Evolutionary conservation across 2,888 invertebrate species (phyloP).

Genomic region (Lepidochrysops patricia): DNA sequence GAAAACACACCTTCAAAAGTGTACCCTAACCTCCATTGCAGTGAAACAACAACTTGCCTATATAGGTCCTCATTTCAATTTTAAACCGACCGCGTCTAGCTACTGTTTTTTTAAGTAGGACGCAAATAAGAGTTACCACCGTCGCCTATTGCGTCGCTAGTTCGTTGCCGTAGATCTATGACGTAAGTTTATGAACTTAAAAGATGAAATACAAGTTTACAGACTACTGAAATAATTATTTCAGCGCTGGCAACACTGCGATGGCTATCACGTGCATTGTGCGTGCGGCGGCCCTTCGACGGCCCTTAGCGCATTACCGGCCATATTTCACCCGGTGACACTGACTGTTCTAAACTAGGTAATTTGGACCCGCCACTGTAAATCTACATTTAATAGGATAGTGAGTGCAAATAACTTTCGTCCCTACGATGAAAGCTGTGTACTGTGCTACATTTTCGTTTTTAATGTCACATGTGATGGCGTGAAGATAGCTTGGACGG

Average conservation of each 20-base stretch:
- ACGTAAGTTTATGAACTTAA: no score
- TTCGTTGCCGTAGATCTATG: no score
- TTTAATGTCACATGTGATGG: background rate
- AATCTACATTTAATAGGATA: conserved; percentile 26
- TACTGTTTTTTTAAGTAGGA: no score
- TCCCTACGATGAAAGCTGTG: conserved; percentile 18
- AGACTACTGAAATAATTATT: background rate
- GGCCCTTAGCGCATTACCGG: conserved; percentile 25
- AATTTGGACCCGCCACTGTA: conserved; percentile 28
- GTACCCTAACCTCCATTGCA: conserved; percentile 40
- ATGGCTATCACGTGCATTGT: conserved; percentile 16
- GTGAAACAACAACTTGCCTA: no score
- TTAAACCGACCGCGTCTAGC: no score
- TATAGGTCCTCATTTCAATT: no score
- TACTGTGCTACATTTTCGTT: conserved; percentile 10
- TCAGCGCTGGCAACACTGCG: background rate
- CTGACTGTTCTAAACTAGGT: conserved; percentile 28
- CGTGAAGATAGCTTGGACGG: no score
- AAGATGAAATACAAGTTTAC: no score
- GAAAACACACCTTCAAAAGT: no score
- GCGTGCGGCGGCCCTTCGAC: conserved; percentile 27
- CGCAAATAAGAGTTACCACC: no score
- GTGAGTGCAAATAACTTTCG: conserved; percentile 26
- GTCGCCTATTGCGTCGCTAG: no score
- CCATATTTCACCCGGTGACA: conserved; percentile 31